These are phyloP conservation scores for Barbus barbus DNA, from an alignment of 2,113 vertebrate species.

Conservation along the genomic window DNA sequence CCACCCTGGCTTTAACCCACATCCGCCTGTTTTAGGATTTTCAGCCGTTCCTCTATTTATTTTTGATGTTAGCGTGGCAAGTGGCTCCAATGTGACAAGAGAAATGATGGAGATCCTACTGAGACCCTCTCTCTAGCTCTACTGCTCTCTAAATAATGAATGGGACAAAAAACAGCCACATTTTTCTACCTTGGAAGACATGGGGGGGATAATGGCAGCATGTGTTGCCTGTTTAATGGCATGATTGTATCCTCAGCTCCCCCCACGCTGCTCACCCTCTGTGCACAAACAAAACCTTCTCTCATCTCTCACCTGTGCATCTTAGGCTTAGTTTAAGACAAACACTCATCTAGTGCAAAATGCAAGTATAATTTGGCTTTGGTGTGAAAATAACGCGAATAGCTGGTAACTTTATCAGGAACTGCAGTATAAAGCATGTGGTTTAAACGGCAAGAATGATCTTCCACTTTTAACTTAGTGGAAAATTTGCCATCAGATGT, in stretches of 20 bases:
- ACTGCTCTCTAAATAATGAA: slow-evolving; percentile 66
- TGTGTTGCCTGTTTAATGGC: slow-evolving; percentile 55
- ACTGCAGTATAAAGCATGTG: background rate
- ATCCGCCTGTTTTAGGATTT: slow-evolving; percentile 30
- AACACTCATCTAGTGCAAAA: background rate
- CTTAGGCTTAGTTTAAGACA: background rate
- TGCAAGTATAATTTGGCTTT: background rate
- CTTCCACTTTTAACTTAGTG: background rate
- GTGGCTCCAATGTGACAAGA: slow-evolving; percentile 52
- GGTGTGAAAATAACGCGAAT: background rate
- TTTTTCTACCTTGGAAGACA: slow-evolving; percentile 46
- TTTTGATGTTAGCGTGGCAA: slow-evolving; percentile 68
- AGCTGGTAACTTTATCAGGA: background rate
- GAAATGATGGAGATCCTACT: slow-evolving; percentile 54
- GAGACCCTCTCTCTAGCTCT: slow-evolving; percentile 48
- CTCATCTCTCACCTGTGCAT: background rate
- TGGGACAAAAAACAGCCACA: slow-evolving; percentile 58
- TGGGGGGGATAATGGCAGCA: slow-evolving; percentile 44
- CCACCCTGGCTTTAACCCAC: slow-evolving; percentile 37
- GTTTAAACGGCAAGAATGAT: background rate
- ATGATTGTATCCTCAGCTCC: slow-evolving; percentile 47
- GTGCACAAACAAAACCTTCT: background rate
- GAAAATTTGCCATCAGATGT: background rate
- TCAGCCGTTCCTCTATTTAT: slow-evolving; percentile 57
- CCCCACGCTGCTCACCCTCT: slow-evolving; percentile 15